phyloP scores from a whole-genome alignment of 2,888 invertebrate genomes.

The Tipula lateralis region DNA sequence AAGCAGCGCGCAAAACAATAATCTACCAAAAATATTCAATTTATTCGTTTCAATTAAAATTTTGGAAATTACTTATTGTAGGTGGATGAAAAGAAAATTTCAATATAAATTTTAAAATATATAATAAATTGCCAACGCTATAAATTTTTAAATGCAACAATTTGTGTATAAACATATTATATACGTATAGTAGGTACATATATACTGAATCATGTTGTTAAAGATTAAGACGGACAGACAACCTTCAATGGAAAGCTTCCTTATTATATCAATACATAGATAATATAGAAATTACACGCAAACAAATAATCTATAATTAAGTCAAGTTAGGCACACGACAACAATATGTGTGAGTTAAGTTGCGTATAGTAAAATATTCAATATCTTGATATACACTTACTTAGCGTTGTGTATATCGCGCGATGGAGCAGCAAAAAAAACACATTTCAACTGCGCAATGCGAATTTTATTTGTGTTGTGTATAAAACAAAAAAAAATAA shows the following conservation, averaged over 20 bases:
- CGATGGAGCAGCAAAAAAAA: neutral
- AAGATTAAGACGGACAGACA: neutral
- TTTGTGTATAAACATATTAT: neutral
- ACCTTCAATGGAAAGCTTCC: neutral
- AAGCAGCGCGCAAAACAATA: neutral
- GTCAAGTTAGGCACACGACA: neutral
- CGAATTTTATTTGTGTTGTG: neutral
- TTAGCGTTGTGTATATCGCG: neutral
- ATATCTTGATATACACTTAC: neutral
- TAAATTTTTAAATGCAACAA: neutral
- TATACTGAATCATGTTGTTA: neutral
- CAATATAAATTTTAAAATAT: neutral
- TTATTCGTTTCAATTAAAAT: neutral
- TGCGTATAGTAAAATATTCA: neutral
- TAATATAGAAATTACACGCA: neutral
- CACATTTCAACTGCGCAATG: neutral
- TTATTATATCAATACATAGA: neutral
- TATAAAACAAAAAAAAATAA: neutral
- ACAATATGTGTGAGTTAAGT: neutral
- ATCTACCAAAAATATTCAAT: neutral
- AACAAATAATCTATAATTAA: neutral
- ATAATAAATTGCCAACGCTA: constrained; percentile 11
- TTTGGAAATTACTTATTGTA: neutral
- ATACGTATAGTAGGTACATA: neutral
- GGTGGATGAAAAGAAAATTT: constrained; percentile 13